phyloP scores from a whole-genome alignment of 2,888 invertebrate species.

The Lomographa bimaculata region DNA sequence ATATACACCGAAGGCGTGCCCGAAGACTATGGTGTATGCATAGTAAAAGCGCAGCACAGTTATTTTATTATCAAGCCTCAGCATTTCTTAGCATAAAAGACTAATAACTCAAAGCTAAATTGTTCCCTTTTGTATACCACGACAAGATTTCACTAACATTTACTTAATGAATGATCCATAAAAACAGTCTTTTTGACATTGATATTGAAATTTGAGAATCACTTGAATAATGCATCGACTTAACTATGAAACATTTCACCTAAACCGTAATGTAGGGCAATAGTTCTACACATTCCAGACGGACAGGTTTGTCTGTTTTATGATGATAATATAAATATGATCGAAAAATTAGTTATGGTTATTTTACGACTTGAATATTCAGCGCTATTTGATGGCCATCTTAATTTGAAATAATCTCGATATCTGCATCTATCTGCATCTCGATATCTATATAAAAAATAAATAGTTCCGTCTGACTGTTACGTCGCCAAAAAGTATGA shows the following conservation, averaged over 20 bases:
- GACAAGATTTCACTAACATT: constrained; percentile 5
- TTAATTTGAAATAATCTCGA: too few species aligned
- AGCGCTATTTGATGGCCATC: background rate
- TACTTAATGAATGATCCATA: constrained; percentile 6
- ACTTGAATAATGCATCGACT: constrained; percentile 25
- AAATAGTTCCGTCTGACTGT: too few species aligned
- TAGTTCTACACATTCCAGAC: constrained; percentile 8
- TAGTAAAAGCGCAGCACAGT: too few species aligned
- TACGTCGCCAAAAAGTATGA: too few species aligned
- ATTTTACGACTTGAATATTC: constrained; percentile 3
- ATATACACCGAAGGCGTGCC: too few species aligned
- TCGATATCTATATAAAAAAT: too few species aligned
- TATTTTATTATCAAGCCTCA: too few species aligned
- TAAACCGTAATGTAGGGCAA: constrained; percentile 17
- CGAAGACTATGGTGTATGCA: too few species aligned
- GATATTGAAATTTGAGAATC: constrained; percentile 4
- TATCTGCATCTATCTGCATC: too few species aligned
- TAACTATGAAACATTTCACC: too few species aligned
- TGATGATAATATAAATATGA: constrained; percentile 25
- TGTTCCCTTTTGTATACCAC: constrained; percentile 10
- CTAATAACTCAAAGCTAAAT: too few species aligned
- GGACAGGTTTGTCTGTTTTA: constrained; percentile 10
- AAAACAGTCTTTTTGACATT: background rate
- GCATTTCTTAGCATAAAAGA: too few species aligned
- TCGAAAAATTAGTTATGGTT: constrained; percentile 9